Conservation (phyloP, 2,797 vertebrate genomes). For the Cheirogaleus major region DNA sequence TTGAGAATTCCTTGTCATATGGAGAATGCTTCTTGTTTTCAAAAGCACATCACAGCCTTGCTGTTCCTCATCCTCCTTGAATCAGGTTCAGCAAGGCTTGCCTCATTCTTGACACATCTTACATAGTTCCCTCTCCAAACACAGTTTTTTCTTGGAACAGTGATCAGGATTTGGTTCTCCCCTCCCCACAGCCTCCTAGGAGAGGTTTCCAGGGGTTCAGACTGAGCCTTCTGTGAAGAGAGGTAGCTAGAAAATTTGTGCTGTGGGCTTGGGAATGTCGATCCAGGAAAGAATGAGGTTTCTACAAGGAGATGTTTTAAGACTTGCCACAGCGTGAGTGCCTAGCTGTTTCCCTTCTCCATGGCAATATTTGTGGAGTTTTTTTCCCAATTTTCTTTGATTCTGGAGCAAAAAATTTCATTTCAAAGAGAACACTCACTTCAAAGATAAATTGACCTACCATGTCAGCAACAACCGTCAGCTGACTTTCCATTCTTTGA, state of each 20-base stretch:
- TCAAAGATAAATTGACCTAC: constrained; percentile 32
- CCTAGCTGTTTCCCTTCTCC: neutral
- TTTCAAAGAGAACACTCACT: neutral
- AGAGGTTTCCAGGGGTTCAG: neutral
- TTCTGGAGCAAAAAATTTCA: constrained; percentile 4
- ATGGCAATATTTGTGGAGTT: neutral
- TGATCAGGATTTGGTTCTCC: neutral
- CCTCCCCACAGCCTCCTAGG: neutral
- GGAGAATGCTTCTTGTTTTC: neutral
- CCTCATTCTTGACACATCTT: neutral
- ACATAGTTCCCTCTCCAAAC: neutral
- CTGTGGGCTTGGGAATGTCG: neutral
- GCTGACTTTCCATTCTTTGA: neutral
- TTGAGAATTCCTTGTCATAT: neutral
- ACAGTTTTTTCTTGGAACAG: neutral
- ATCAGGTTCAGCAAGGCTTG: neutral
- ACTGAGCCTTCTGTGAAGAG: neutral
- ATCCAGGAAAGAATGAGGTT: neutral
- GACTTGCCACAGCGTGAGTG: neutral
- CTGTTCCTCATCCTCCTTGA: neutral
- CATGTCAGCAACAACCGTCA: neutral
- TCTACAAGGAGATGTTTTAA: neutral
- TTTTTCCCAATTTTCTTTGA: constrained; percentile 28
- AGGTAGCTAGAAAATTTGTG: neutral
- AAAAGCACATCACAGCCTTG: neutral